Percentiles rank a stretch among this genome's conserved stretches.
Conservation (phyloP, 2,797 vertebrate species). For the Ibycter americanus region DNA sequence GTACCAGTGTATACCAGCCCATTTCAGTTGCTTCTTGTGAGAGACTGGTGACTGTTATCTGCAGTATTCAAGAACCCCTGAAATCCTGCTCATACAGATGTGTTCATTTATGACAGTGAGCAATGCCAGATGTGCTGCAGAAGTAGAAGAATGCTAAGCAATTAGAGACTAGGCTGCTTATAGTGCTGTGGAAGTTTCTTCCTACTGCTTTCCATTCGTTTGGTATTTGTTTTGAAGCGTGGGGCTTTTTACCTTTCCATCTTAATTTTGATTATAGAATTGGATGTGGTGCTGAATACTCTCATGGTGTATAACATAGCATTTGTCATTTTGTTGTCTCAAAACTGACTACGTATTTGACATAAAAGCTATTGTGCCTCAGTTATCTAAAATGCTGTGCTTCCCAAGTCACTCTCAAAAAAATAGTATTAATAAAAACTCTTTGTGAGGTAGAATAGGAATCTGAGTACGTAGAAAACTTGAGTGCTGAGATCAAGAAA, state of each 20-base stretch:
- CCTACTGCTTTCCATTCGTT: background rate
- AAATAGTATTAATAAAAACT: constrained; percentile 20
- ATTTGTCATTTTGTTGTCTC: background rate
- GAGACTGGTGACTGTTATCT: background rate
- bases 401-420: background rate
- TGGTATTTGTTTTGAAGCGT: background rate
- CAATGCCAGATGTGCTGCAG: background rate
- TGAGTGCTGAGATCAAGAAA: constrained; percentile 51
- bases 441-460: background rate
- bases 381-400: background rate
- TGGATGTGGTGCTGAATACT: background rate
- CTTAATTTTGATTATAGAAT: background rate
- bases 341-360: background rate
- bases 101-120: background rate
- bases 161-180: background rate
- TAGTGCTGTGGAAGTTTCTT: background rate
- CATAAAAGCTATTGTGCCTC: background rate
- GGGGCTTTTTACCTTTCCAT: background rate
- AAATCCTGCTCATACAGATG: background rate
- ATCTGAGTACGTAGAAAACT: background rate
- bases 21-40: background rate
- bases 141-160: background rate
- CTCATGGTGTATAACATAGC: fast-evolving
- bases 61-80: background rate
- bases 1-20: background rate